phyloP scores from a whole-genome alignment of 1,140 invertebrate species.

The Myzus persicae region DNA sequence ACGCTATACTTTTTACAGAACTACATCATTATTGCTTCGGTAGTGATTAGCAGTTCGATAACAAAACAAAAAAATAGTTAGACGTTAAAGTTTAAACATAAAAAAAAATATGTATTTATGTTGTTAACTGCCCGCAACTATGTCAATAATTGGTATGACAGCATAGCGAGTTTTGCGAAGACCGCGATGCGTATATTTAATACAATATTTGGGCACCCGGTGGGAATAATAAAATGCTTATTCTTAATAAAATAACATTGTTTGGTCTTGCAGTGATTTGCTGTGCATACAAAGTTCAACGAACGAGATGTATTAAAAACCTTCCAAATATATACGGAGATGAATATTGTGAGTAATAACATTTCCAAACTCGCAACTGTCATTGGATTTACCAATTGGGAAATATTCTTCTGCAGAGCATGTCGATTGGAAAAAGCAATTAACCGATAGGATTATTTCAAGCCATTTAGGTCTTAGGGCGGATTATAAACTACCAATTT shows the following conservation, averaged over 20 bases:
- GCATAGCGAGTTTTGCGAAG: background rate
- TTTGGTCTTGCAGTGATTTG: background rate
- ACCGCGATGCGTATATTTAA: background rate
- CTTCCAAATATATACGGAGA: background rate
- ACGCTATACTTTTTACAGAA: too few relatives aligned
- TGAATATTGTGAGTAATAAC: background rate
- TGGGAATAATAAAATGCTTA: background rate
- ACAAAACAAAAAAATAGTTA: too few relatives aligned
- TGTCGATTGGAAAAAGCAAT: constrained; percentile 27
- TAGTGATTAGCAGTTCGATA: too few relatives aligned
- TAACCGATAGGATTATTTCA: constrained; percentile 23
- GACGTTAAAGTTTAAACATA: background rate
- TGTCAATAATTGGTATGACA: background rate
- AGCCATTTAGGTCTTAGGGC: background rate
- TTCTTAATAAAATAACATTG: background rate
- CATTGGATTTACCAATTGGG: background rate
- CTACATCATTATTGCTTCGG: too few relatives aligned
- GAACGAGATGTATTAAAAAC: background rate
- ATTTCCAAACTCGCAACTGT: background rate
- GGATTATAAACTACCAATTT: constrained; percentile 13
- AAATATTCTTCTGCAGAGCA: background rate
- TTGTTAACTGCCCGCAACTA: background rate
- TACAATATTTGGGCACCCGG: background rate
- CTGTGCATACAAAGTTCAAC: background rate
- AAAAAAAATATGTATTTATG: background rate